Conservation (phyloP, 2,797 vertebrate species). For the Poecilia wingei region DNA sequence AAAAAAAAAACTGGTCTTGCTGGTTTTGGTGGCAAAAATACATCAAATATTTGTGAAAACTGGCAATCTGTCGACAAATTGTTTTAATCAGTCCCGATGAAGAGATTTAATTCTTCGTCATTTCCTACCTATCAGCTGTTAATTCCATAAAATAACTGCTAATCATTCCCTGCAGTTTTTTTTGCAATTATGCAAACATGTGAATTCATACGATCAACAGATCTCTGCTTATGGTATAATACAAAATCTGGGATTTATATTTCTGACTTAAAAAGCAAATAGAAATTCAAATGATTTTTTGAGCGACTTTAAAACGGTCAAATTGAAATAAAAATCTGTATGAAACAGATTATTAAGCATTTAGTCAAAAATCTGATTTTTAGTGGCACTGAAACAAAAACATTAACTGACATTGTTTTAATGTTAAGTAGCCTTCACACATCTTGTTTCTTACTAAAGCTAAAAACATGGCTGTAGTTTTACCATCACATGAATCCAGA, state of each 20-base stretch:
- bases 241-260: slow-evolving; percentile 4
- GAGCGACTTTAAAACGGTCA: not conserved
- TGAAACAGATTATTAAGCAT: not conserved
- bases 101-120: not conserved
- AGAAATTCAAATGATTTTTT: slow-evolving; percentile 2
- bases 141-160: not conserved
- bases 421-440: not conserved
- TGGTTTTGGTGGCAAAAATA: not conserved
- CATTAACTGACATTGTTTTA: not conserved
- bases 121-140: not conserved
- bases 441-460: not conserved
- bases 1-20: not conserved
- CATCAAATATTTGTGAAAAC: not conserved
- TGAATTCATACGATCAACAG: no score
- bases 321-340: not conserved
- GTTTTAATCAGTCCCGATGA: not conserved
- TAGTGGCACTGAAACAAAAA: not conserved
- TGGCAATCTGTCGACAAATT: not conserved
- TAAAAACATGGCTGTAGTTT: slow-evolving; percentile 22
- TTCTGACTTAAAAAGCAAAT: not conserved
- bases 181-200: no score
- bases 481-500: slow-evolving; percentile 17
- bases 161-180: not conserved
- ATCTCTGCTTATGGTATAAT: slow-evolving; percentile 11
- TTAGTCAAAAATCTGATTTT: not conserved